Conservation (phyloP, 2,888 invertebrate genomes). For the Drosophila incognita region DNA sequence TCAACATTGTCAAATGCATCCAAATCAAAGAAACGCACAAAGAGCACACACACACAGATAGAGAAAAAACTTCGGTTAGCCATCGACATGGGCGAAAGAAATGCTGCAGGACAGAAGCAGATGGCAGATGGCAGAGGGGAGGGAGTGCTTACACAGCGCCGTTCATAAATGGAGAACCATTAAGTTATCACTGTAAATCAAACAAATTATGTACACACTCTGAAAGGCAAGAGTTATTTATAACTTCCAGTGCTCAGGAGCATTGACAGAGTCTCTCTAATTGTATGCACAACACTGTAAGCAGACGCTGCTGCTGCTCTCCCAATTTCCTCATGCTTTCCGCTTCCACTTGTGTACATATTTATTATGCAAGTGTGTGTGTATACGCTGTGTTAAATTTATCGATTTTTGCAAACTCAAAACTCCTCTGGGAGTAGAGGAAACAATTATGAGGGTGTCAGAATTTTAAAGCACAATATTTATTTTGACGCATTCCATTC, state of each 20-base stretch:
- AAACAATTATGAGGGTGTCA: constrained; percentile 33
- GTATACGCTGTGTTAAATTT: constrained; percentile 55
- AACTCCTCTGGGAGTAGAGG: constrained; percentile 56
- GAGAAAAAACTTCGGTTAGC: constrained; percentile 42
- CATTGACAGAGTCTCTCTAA: constrained; percentile 48
- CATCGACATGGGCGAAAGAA: constrained; percentile 53
- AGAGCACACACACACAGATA: constrained; percentile 17
- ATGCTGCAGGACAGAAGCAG: constrained; percentile 65
- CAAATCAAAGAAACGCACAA: constrained; percentile 27
- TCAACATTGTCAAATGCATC: constrained; percentile 47
- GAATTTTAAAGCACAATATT: constrained; percentile 24
- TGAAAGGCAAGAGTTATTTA: constrained; percentile 28
- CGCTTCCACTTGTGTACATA: constrained; percentile 27
- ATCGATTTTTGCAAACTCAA: constrained; percentile 69
- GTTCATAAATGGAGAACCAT: constrained; percentile 30
- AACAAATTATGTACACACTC: constrained; percentile 17
- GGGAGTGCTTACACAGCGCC: constrained; percentile 28
- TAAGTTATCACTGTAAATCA: constrained; percentile 25
- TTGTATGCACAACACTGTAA: constrained; percentile 54
- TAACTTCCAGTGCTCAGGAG: background rate
- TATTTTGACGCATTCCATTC: constrained; percentile 17
- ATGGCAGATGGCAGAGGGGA: background rate
- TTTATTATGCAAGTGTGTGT: constrained; percentile 32
- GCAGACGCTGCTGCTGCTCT: constrained; percentile 35
- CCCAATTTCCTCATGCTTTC: constrained; percentile 32